These are phyloP conservation scores for Cotesia typhae DNA, from an alignment of 1,140 invertebrate genomes.

Conservation along the genomic window DNA sequence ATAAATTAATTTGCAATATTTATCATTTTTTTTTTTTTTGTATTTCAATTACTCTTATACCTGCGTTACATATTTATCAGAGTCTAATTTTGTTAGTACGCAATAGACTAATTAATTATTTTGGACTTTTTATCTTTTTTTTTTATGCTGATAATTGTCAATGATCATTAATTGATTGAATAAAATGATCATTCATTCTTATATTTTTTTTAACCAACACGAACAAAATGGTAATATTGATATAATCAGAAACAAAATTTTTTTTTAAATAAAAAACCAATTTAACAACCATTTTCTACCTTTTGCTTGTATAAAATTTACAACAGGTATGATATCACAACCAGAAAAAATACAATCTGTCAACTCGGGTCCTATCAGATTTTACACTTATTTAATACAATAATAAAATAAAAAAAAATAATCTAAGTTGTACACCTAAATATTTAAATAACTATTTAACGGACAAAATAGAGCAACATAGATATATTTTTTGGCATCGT, in stretches of 20 bases:
- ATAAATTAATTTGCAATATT: conserved; percentile 34
- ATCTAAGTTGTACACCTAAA: not conserved
- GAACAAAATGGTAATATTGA: not conserved
- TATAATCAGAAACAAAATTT: not conserved
- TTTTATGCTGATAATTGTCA: not conserved
- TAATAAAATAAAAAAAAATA: conserved; percentile 22
- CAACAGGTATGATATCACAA: conserved; percentile 31
- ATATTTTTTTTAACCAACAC: not conserved
- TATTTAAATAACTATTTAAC: conserved; percentile 2
- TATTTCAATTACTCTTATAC: not conserved
- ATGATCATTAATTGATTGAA: not conserved
- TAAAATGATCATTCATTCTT: not conserved
- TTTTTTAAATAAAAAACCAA: conserved; percentile 11
- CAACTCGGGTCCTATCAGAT: not conserved
- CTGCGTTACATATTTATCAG: not conserved
- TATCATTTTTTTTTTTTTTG: not conserved
- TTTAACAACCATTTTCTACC: not conserved
- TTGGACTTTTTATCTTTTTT: not conserved
- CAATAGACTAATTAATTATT: not conserved
- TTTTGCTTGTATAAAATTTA: conserved; percentile 21
- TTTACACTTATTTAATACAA: not conserved
- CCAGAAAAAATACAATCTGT: conserved; percentile 18
- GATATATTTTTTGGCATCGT: conserved; percentile 22
- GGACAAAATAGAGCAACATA: not conserved
- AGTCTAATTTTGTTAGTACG: not conserved